These are phyloP conservation scores for Catostylus mosaicus DNA, from an alignment of 30 jellyfish, hydroid and myxozoan genomes.

Conservation along the genomic window DNA sequence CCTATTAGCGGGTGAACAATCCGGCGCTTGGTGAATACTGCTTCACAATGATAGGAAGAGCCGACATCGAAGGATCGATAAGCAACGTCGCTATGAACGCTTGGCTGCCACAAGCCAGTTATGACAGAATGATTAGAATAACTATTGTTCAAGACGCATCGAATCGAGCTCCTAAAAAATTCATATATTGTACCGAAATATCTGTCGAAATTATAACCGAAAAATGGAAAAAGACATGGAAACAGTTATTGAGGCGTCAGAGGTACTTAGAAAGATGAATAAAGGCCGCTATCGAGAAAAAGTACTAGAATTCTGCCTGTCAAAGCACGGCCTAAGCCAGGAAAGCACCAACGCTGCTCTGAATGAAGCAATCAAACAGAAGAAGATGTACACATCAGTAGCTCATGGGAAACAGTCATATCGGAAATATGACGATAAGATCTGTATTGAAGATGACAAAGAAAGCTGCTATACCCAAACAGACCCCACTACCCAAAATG, in stretches of 20 bases:
- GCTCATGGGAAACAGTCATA: neutral
- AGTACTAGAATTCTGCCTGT: neutral
- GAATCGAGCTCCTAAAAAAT: neutral
- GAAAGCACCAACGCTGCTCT: conserved; percentile 9
- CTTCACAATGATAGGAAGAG: too few relatives aligned
- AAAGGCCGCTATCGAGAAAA: conserved; percentile 28
- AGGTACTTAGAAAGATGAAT: conserved; percentile 1
- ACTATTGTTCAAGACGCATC: conserved; percentile 1
- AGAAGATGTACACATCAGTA: conserved; percentile 8
- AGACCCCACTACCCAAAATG: conserved; percentile 1
- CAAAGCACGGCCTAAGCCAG: conserved; percentile 20
- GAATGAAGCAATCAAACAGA: conserved; percentile 23
- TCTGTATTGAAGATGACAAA: neutral
- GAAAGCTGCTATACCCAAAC: conserved; percentile 29
- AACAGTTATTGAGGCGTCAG: conserved; percentile 5
- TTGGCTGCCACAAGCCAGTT: too few relatives aligned
- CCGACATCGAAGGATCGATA: too few relatives aligned
- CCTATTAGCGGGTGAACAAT: too few relatives aligned
- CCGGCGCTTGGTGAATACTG: too few relatives aligned
- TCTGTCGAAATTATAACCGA: neutral
- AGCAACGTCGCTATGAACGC: too few relatives aligned
- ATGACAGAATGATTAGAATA: too few relatives aligned
- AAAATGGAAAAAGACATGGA: neutral
- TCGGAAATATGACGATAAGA: conserved; percentile 15
- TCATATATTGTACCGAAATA: neutral